Evolutionary conservation across 2,113 vertebrate genomes (phyloP).

Genomic region (Nipponia nippon): DNA sequence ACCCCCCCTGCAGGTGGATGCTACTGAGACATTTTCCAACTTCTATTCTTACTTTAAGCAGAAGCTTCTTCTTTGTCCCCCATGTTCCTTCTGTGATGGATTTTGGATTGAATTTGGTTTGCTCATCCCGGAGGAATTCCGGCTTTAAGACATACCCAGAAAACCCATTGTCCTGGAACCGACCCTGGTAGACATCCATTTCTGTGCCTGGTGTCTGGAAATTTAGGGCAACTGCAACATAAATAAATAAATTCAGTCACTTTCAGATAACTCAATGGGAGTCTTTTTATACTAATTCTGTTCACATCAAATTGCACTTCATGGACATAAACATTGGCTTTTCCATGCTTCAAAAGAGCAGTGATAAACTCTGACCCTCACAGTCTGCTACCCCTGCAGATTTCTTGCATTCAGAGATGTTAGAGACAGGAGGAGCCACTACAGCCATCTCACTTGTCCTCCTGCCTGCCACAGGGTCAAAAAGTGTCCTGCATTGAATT

Average conservation of each 20-base stretch:
- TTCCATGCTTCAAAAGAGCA: neutral
- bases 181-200: slow-evolving; percentile 94
- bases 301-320: neutral
- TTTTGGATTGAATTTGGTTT: slow-evolving; percentile 83
- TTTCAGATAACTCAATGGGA: neutral
- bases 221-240: slow-evolving; percentile 88
- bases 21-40: neutral
- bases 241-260: slow-evolving; percentile 1
- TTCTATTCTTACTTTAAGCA: slow-evolving; percentile 81
- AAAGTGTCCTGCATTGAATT: neutral
- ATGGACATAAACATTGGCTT: neutral
- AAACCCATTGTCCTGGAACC: slow-evolving; percentile 85
- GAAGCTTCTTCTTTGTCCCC: slow-evolving; percentile 78
- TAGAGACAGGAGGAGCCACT: neutral
- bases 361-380: neutral
- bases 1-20: neutral
- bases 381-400: neutral
- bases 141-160: slow-evolving; percentile 93
- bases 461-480: neutral
- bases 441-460: neutral
- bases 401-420: neutral
- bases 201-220: slow-evolving; percentile 89
- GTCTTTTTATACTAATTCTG: neutral
- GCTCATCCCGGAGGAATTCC: slow-evolving; percentile 78
- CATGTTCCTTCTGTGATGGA: slow-evolving; percentile 75